Conservation (phyloP, 1,140 invertebrate species). For the Drosophila teissieri region DNA sequence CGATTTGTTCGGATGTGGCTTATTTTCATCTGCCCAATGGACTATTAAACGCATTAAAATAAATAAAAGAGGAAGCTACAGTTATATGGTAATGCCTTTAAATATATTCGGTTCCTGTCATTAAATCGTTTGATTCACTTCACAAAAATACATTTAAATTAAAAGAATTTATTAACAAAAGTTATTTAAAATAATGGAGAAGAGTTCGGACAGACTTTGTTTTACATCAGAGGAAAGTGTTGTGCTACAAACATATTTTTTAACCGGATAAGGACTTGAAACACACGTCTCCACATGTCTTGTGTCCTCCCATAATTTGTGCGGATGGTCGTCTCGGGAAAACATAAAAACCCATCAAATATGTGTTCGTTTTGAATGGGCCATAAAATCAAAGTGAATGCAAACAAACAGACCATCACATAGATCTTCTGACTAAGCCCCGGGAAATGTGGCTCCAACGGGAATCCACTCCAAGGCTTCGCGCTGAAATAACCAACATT, state of each 20-base stretch:
- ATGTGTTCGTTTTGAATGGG: slow-evolving; percentile 13
- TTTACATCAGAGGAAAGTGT: background rate
- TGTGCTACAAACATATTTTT: background rate
- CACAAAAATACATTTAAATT: too few relatives aligned
- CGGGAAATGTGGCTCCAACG: slow-evolving; percentile 9
- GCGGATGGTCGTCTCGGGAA: background rate
- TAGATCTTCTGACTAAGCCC: slow-evolving; percentile 8
- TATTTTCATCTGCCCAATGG: slow-evolving; percentile 6
- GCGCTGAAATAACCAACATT: slow-evolving; percentile 23
- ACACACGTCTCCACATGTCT: slow-evolving; percentile 2
- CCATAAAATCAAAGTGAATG: slow-evolving; percentile 36
- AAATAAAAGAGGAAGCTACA: too few relatives aligned
- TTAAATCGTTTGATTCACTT: too few relatives aligned
- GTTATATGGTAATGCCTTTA: too few relatives aligned
- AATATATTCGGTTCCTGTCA: too few relatives aligned
- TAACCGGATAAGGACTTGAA: background rate
- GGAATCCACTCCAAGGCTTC: slow-evolving; percentile 37
- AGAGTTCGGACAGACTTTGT: background rate
- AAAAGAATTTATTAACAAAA: too few relatives aligned
- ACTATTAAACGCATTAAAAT: slow-evolving; percentile 14
- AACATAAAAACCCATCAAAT: slow-evolving; percentile 5
- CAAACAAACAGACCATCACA: slow-evolving; percentile 12
- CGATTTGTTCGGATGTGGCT: slow-evolving; percentile 43
- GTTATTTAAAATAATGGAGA: too few relatives aligned
- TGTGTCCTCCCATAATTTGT: slow-evolving; percentile 1